Evolutionary conservation across 2,888 invertebrate species (phyloP), one percentile per base, ranked within the genome.

Genomic region (Brachypterus glaber): DNA sequence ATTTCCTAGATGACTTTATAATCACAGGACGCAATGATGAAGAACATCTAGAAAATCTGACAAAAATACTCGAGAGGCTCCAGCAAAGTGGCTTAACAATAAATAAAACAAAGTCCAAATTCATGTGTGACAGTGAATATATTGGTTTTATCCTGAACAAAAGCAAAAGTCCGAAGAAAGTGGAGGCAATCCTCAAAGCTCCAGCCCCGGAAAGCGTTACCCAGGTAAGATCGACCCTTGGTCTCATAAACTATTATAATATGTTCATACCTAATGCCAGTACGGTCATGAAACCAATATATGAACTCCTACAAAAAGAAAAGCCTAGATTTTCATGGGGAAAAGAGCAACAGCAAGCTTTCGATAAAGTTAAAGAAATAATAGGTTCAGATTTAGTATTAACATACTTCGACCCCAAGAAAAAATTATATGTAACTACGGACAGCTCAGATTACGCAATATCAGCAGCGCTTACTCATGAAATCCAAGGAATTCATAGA

Each of bases 1-100:
- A 33, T 38, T 51, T 42, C 30, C 37, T 50, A 32, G 47, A 47
- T 31, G 46, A 48, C 13, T 37, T 50, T 31, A 38, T 46, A 14
- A 40, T 49, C 3, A 49, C 49, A 3, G 44, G 46, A 15, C 29
- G 21, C 17, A 30, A 38, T 21, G 18, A 36, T 9, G 17, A 32
- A 9, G 41, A 43, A 26, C 45, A 44, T 29, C 32, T 44, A 13
- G 17, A 36, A 15, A 42, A 43, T 32, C 30, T 44, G n/a, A n/a
- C n/a, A n/a, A n/a, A n/a, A n/a, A n/a, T n/a, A n/a, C n/a, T n/a
- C n/a, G n/a, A n/a, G n/a, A n/a, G n/a, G n/a, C n/a, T n/a, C n/a
- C n/a, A n/a, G n/a, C n/a, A n/a, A n/a, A n/a, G n/a, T n/a, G n/a
- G n/a, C n/a, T n/a, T n/a, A n/a, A n/a, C n/a, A n/a, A n/a, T n/a